phyloP scores from a whole-genome alignment of 2,888 invertebrate genomes.

The Diadegma fenestrale region DNA sequence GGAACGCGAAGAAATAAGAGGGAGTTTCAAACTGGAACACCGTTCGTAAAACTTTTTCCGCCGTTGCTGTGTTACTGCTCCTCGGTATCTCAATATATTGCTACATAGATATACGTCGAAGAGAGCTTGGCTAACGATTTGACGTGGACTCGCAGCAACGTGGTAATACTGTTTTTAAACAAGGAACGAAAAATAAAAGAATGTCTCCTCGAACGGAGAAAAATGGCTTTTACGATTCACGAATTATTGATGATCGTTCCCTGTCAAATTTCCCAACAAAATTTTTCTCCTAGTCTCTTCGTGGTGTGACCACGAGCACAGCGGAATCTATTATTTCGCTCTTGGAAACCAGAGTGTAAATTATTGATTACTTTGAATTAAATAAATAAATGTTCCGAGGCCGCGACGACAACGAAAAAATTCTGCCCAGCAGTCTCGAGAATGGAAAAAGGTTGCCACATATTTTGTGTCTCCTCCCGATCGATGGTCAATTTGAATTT shows the following conservation, averaged over 20 bases:
- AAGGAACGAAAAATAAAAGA: not conserved
- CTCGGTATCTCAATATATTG: constrained; percentile 32
- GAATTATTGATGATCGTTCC: constrained; percentile 2
- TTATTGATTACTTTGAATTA: not conserved
- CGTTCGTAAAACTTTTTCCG: constrained; percentile 53
- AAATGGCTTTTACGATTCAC: constrained; percentile 11
- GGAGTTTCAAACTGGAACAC: constrained; percentile 65
- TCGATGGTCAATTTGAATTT: not conserved
- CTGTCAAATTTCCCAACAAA: not conserved
- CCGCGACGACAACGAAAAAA: not conserved
- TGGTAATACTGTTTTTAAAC: not conserved
- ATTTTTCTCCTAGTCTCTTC: not conserved
- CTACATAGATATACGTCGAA: not conserved
- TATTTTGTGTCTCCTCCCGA: not conserved
- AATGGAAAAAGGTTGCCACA: not conserved
- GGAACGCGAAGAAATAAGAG: constrained; percentile 43
- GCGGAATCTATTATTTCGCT: not conserved
- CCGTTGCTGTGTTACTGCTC: constrained; percentile 33
- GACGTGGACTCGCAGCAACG: constrained; percentile 28
- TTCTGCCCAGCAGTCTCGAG: not conserved
- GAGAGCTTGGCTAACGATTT: constrained; percentile 45
- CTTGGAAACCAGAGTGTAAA: not conserved
- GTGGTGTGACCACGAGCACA: not conserved
- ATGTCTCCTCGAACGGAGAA: not conserved
- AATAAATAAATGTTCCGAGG: not conserved